Percentiles rank a stretch among this genome's conserved stretches.
Conservation (phyloP, 2,113 vertebrate species). For the Psittacula cyanocephala region DNA sequence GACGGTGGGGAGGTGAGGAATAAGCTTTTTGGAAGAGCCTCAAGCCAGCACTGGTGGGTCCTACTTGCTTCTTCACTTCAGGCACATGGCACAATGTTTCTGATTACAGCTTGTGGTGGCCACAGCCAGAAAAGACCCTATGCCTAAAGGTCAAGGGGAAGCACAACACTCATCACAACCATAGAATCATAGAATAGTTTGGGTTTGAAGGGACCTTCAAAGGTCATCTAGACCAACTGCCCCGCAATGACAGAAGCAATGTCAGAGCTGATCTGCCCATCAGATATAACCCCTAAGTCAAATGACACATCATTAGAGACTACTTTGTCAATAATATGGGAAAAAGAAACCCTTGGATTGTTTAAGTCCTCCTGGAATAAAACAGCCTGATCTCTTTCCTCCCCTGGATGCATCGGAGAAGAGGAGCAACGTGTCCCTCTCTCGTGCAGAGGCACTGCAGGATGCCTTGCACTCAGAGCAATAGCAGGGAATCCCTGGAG, state of each 20-base stretch:
- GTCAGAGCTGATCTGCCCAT: background rate
- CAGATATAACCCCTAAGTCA: background rate
- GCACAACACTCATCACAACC: background rate
- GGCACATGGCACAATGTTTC: background rate
- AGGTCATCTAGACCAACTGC: background rate
- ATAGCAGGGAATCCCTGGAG: background rate
- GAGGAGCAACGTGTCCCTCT: background rate
- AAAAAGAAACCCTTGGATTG: background rate
- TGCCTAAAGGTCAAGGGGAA: rapidly evolving
- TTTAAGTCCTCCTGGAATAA: background rate
- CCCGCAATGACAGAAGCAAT: background rate
- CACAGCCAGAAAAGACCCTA: background rate
- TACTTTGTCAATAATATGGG: background rate
- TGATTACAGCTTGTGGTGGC: background rate
- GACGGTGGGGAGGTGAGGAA: background rate
- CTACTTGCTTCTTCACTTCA: background rate
- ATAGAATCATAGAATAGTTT: background rate
- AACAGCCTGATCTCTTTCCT: background rate
- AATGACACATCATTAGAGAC: background rate
- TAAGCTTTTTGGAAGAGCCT: background rate
- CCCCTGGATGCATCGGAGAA: background rate
- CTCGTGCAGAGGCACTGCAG: rapidly evolving
- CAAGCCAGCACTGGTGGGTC: rapidly evolving
- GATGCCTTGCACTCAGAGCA: background rate
- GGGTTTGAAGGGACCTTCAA: background rate